Evolutionary conservation across 2,113 vertebrate species (phyloP).

Genomic region (Urocitellus parryii): DNA sequence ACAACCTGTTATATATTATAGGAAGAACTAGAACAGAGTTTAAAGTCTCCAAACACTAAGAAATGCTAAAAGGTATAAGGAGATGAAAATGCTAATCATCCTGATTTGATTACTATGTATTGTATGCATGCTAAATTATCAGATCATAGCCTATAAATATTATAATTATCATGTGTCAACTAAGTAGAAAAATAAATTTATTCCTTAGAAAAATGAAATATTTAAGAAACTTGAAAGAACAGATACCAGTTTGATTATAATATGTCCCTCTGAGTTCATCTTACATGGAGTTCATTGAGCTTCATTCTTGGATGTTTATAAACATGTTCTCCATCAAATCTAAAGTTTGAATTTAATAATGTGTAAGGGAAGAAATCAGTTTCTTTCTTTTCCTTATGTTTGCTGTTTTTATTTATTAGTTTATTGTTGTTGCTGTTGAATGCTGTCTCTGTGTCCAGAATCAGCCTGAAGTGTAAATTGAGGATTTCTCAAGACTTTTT

Average conservation of each 20-base stretch:
- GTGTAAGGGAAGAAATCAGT: background rate
- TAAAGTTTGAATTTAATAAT: background rate
- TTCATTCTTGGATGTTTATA: background rate
- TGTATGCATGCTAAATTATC: background rate
- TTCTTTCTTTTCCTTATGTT: background rate
- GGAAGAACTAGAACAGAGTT: background rate
- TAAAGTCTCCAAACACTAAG: background rate
- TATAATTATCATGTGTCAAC: background rate
- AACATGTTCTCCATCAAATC: background rate
- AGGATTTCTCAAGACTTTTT: background rate
- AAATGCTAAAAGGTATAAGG: background rate
- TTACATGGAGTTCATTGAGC: background rate
- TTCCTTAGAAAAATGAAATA: background rate
- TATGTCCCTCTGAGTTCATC: background rate
- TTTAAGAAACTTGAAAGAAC: background rate
- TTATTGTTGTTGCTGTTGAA: background rate
- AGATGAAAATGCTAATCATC: background rate
- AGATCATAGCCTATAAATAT: background rate
- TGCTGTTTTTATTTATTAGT: background rate
- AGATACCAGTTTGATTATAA: background rate
- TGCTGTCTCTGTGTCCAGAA: background rate
- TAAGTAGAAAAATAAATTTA: background rate
- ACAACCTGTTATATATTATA: background rate
- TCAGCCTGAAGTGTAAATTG: background rate
- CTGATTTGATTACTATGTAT: background rate